These are phyloP conservation scores for Hydra vulgaris DNA, from an alignment of 30 jellyfish, hydroid and myxozoan genomes.

Conservation along the genomic window DNA sequence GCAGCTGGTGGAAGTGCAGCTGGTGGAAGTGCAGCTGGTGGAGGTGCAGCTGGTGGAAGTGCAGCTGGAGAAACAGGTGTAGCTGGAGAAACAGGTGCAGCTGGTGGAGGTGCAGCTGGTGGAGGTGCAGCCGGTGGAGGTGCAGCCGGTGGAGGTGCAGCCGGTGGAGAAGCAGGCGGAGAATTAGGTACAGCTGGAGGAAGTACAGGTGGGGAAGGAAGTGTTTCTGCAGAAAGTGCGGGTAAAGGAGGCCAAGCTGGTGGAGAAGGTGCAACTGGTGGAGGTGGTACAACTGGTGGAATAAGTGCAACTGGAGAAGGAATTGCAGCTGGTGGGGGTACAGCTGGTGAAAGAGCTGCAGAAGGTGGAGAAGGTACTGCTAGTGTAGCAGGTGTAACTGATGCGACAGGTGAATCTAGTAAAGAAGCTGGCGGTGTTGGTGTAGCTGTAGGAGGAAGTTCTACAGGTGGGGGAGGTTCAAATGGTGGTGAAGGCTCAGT, in stretches of 20 bases:
- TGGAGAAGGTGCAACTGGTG: constrained; percentile 9
- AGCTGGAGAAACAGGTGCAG: constrained; percentile 6
- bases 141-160: constrained; percentile 5
- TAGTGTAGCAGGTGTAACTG: constrained; percentile 42
- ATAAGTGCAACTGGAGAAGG: neutral
- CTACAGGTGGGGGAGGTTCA: neutral
- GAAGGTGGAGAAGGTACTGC: constrained; percentile 42
- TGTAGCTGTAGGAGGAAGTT: neutral
- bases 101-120: constrained; percentile 9
- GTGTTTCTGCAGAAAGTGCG: constrained; percentile 4
- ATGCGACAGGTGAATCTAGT: constrained; percentile 19
- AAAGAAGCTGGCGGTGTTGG: neutral
- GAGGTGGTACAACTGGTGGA: constrained; percentile 13
- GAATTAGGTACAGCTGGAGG: constrained; percentile 16
- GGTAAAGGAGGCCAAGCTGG: constrained; percentile 11
- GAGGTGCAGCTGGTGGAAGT: constrained; percentile 15
- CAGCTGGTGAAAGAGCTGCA: constrained; percentile 19
- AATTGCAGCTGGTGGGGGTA: neutral
- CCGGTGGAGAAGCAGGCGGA: neutral
- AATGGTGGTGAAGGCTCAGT: neutral
- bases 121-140: constrained; percentile 15
- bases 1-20: constrained; percentile 15
- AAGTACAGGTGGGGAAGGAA: neutral
- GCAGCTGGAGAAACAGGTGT: constrained; percentile 16
- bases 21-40: constrained; percentile 18